These are phyloP conservation scores for Zaprionus ornatus DNA, from an alignment of 1,140 invertebrate species.

Conservation along the genomic window DNA sequence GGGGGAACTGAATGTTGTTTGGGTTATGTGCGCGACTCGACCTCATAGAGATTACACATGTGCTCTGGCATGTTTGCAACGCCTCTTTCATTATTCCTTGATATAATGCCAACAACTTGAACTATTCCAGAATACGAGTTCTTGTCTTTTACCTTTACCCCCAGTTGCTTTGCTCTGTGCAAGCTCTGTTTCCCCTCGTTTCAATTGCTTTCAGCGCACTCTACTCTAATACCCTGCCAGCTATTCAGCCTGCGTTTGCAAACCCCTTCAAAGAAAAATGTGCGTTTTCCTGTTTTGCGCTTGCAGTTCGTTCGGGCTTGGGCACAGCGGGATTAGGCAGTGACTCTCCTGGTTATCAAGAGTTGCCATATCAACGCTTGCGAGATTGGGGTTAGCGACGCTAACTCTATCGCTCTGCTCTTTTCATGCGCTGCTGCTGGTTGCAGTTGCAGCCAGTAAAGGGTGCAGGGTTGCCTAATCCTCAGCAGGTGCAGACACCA, in stretches of 20 bases:
- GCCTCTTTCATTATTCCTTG: neutral
- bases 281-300: constrained; percentile 62
- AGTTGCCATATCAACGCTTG: constrained; percentile 72
- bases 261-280: constrained; percentile 27
- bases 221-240: neutral
- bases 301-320: constrained; percentile 45
- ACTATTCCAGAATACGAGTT: neutral
- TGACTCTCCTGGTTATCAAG: constrained; percentile 7
- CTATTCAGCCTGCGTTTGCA: neutral
- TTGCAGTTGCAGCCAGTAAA: constrained; percentile 6
- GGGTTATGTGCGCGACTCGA: neutral
- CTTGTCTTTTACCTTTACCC: neutral
- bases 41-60: neutral
- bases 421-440: constrained; percentile 23
- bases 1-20: constrained; percentile 1
- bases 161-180: neutral
- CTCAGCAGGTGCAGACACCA: constrained; percentile 43
- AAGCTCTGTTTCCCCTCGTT: neutral
- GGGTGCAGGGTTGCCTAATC: constrained; percentile 41
- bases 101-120: neutral
- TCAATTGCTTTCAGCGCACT: neutral
- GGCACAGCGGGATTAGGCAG: constrained; percentile 59
- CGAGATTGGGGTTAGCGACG: constrained; percentile 72
- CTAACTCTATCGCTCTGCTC: constrained; percentile 48
- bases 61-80: neutral